Evolutionary conservation across 2,113 vertebrate genomes (phyloP).

Genomic region (Poecilia latipinna): DNA sequence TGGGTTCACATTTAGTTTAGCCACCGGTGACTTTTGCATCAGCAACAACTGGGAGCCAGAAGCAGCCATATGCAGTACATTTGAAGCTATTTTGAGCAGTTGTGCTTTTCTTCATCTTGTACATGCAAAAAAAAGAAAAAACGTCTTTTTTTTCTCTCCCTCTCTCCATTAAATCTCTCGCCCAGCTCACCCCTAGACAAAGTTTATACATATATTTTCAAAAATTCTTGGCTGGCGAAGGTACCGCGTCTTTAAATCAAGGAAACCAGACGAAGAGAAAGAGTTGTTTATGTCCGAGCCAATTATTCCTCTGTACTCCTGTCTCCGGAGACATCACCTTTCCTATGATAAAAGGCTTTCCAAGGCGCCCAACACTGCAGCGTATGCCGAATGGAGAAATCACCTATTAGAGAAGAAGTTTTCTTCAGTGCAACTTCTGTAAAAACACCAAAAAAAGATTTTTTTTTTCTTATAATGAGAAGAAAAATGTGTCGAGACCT

Average conservation of each 20-base stretch:
- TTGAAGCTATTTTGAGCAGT: constrained; percentile 17
- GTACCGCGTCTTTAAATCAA: constrained; percentile 34
- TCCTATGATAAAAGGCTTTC: constrained; percentile 44
- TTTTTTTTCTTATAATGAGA: constrained; percentile 14
- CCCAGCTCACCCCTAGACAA: background rate
- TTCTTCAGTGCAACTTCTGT: constrained; percentile 14
- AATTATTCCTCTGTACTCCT: constrained; percentile 47
- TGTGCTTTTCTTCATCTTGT: constrained; percentile 8
- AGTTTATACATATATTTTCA: constrained; percentile 21
- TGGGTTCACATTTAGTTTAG: constrained; percentile 54
- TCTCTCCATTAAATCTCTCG: constrained; percentile 9
- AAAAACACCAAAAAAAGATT: constrained; percentile 10
- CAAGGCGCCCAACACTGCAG: background rate
- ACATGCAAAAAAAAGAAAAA: constrained; percentile 7
- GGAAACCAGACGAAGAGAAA: constrained; percentile 16
- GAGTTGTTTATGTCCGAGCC: constrained; percentile 37
- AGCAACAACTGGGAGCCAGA: constrained; percentile 32
- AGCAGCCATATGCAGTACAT: constrained; percentile 12
- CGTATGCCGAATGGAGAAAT: constrained; percentile 26
- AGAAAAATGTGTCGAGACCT: constrained; percentile 5
- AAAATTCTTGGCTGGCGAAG: constrained; percentile 17
- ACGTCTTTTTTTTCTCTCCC: background rate
- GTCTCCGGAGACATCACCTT: constrained; percentile 42
- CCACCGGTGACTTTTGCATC: constrained; percentile 48
- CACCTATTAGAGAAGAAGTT: constrained; percentile 52